A percentile compares a stretch with the other conserved stretches of the same genome.
phyloP scores from a whole-genome alignment of 2,113 vertebrate species.

The Rhizomys pruinosus region DNA sequence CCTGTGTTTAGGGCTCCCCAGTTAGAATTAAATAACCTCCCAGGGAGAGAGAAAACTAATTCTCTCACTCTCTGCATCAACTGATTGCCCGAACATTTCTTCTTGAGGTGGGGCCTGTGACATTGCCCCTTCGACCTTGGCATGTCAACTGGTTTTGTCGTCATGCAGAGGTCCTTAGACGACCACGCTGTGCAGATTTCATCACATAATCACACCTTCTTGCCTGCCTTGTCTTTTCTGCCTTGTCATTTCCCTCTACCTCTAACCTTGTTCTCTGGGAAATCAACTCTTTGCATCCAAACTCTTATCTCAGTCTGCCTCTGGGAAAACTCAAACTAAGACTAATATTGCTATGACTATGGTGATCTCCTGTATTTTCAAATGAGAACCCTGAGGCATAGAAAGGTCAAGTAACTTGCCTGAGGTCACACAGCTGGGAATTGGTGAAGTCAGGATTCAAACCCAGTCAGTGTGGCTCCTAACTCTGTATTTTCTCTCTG shows the following conservation, averaged over 20 bases:
- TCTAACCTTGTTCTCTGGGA: neutral
- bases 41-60: too few species aligned
- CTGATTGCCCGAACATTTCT: too few species aligned
- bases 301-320: neutral
- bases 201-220: neutral
- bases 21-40: too few species aligned
- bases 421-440: conserved; percentile 1
- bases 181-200: too few species aligned
- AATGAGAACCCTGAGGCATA: neutral
- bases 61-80: too few species aligned
- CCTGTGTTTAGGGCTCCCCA: too few species aligned
- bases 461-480: neutral
- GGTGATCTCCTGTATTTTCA: neutral
- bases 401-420: neutral
- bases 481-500: neutral
- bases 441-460: neutral
- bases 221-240: neutral
- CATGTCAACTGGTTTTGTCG: too few species aligned
- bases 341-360: neutral
- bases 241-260: neutral
- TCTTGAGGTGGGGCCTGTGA: too few species aligned
- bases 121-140: too few species aligned
- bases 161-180: too few species aligned
- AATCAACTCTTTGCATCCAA: neutral
- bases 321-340: conserved; percentile 20